Evolutionary conservation across 2,888 invertebrate species (phyloP).

Genomic region (Magallana nippona): DNA sequence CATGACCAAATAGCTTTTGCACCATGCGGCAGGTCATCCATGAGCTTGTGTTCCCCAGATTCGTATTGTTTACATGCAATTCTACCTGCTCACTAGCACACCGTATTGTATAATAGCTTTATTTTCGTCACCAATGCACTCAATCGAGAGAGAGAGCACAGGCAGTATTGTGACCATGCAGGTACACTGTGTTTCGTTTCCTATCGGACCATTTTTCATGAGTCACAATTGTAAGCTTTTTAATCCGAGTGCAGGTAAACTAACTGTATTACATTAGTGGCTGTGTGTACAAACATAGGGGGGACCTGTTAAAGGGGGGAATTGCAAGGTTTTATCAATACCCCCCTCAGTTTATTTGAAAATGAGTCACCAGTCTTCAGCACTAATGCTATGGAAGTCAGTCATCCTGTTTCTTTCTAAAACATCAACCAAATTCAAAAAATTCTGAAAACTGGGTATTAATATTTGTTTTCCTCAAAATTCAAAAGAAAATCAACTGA

Average conservation of each 20-base stretch:
- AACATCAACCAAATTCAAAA: too few relatives aligned
- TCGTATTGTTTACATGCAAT: neutral
- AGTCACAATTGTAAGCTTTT: neutral
- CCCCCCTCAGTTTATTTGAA: conserved; percentile 12
- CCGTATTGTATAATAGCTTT: neutral
- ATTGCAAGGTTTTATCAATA: conserved; percentile 9
- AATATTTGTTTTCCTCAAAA: too few relatives aligned
- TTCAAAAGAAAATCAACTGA: too few relatives aligned
- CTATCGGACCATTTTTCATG: conserved; percentile 19
- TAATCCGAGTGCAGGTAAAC: conserved; percentile 29
- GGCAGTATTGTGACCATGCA: too few relatives aligned
- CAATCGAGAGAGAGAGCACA: neutral
- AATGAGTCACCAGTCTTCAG: neutral
- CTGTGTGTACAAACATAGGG: conserved; percentile 3
- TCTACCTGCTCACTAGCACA: conserved; percentile 5
- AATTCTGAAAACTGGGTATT: too few relatives aligned
- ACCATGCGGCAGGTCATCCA: neutral
- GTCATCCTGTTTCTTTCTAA: too few relatives aligned
- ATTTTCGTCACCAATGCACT: neutral
- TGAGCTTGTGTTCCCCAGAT: conserved; percentile 5
- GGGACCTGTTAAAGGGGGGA: neutral
- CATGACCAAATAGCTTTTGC: neutral
- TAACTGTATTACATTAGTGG: conserved; percentile 11
- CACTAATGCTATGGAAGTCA: too few relatives aligned
- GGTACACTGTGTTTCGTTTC: neutral